Evolutionary conservation across 2,113 vertebrate species (phyloP).

Genomic region (Xiphophorus hellerii): DNA sequence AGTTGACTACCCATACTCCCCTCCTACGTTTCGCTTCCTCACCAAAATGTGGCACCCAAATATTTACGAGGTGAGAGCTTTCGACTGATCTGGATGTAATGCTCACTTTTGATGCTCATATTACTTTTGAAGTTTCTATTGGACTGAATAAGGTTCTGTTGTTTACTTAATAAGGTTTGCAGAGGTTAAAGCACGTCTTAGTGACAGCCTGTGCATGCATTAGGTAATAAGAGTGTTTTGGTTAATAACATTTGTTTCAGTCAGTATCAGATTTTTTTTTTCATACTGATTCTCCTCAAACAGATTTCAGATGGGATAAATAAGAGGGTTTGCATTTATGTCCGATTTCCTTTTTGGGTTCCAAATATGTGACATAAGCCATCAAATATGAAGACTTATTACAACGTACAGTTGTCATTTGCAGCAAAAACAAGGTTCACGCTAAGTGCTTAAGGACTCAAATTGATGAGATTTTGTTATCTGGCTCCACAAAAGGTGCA

Average conservation of each 20-base stretch:
- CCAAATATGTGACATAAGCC: too few species aligned
- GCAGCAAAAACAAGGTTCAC: background rate
- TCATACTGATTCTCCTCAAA: too few species aligned
- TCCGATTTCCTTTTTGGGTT: too few species aligned
- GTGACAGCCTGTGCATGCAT: too few species aligned
- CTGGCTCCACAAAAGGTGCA: background rate
- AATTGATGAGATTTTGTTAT: background rate
- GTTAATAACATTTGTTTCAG: too few species aligned
- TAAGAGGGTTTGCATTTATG: too few species aligned
- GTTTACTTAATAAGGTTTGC: background rate
- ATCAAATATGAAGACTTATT: background rate
- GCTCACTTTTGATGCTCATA: background rate
- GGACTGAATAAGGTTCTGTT: background rate
- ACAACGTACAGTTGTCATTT: background rate
- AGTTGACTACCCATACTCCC: constrained; percentile 97
- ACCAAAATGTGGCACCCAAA: constrained; percentile 99
- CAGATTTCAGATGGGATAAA: too few species aligned
- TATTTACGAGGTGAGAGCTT: constrained; percentile 94
- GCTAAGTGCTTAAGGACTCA: background rate
- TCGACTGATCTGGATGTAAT: background rate
- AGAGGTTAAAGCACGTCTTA: too few species aligned
- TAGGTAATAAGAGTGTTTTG: too few species aligned
- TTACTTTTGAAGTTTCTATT: background rate
- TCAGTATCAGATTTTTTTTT: too few species aligned
- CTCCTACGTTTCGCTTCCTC: constrained; percentile 97